Conservation (phyloP, 2,797 vertebrate genomes). For the Tenualosa ilisha region DNA sequence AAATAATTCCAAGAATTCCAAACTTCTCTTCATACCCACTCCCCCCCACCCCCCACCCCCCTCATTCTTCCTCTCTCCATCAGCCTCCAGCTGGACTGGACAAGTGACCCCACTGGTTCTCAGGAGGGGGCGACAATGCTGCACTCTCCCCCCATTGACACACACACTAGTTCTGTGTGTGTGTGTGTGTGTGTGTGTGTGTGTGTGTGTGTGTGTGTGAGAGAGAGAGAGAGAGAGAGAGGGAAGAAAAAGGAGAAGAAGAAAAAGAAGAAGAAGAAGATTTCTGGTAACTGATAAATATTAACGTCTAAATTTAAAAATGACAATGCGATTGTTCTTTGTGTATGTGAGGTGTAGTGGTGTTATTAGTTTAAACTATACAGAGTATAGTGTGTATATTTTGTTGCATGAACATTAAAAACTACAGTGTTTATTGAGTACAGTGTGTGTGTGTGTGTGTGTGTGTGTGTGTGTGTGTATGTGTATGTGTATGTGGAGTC, state of each 20-base stretch:
- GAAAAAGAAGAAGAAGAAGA: no score
- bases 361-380: no score
- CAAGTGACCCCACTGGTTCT: background rate
- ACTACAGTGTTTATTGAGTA: no score
- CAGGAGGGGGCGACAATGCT: slow-evolving; percentile 11
- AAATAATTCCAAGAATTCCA: slow-evolving; percentile 35
- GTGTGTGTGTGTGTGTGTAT: background rate
- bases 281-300: no score
- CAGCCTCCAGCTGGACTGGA: background rate
- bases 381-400: no score
- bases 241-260: background rate
- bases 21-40: background rate
- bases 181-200: slow-evolving; percentile 31
- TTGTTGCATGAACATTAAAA: no score
- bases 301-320: no score
- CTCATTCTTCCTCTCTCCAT: slow-evolving; percentile 12
- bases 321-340: no score
- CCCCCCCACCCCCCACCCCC: background rate
- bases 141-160: background rate
- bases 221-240: background rate
- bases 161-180: background rate
- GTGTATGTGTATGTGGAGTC: background rate
- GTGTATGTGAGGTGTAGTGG: no score
- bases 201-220: background rate
- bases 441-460: no score